These are phyloP conservation scores for Ethmia dodecea DNA, from an alignment of 2,888 invertebrate species.

Conservation along the genomic window DNA sequence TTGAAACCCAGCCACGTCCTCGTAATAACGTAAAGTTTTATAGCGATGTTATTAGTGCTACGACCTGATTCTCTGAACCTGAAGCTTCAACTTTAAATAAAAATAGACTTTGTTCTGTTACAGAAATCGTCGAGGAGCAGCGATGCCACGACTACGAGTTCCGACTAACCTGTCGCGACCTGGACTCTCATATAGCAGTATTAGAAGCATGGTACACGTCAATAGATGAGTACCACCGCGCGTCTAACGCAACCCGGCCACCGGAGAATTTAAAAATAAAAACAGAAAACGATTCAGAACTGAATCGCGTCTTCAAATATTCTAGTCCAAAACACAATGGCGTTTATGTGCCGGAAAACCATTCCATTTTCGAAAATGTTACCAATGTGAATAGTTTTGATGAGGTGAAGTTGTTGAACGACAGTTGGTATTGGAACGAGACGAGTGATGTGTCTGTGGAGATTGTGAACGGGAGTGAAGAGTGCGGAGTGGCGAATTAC, in stretches of 20 bases:
- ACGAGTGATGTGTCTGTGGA: constrained; percentile 45
- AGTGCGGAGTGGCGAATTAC: constrained; percentile 50
- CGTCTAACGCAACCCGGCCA: constrained; percentile 34
- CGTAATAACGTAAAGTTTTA: too few species aligned
- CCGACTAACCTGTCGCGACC: constrained; percentile 79
- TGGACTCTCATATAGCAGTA: constrained; percentile 80
- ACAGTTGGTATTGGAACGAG: constrained; percentile 33
- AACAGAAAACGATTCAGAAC: constrained; percentile 61
- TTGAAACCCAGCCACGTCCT: too few species aligned
- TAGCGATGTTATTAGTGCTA: too few species aligned
- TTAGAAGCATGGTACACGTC: constrained; percentile 79
- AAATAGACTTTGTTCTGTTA: constrained; percentile 49
- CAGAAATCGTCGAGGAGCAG: constrained; percentile 82
- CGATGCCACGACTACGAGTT: constrained; percentile 79
- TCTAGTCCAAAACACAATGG: constrained; percentile 71
- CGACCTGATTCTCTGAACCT: too few species aligned
- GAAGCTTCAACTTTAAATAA: too few species aligned
- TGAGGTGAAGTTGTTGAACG: constrained; percentile 33
- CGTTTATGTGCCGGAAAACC: constrained; percentile 48
- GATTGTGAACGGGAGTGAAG: constrained; percentile 45
- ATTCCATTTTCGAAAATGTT: constrained; percentile 42
- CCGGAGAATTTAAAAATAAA: constrained; percentile 36
- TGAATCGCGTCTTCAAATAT: constrained; percentile 58
- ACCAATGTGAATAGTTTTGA: constrained; percentile 24
- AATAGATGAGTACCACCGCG: constrained; percentile 43